phyloP scores from a whole-genome alignment of 2,888 invertebrate species.

The Fabriciana adippe region DNA sequence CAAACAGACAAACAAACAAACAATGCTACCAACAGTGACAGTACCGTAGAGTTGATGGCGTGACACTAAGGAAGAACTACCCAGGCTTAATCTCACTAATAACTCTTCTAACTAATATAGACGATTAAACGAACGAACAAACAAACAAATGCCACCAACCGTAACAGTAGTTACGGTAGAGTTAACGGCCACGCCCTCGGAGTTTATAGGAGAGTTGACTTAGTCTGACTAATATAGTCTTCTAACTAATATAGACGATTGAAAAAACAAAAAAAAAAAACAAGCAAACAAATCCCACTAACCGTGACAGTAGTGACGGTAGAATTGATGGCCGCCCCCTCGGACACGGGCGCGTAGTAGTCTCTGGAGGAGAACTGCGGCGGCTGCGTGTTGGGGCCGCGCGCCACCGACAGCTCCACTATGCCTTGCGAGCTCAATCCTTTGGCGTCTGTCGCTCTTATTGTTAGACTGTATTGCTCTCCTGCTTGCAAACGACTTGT shows the following conservation, averaged over 20 bases:
- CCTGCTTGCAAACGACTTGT: slow-evolving; percentile 92
- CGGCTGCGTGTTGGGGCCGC: slow-evolving; percentile 91
- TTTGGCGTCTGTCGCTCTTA: slow-evolving; percentile 90
- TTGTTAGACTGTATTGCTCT: slow-evolving; percentile 93
- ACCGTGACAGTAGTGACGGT: slow-evolving; percentile 90
- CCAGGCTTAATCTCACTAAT: not conserved
- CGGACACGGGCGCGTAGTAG: slow-evolving; percentile 94
- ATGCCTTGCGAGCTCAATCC: slow-evolving; percentile 92
- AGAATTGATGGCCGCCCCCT: slow-evolving; percentile 93
- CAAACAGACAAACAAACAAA: no score
- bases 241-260: slow-evolving; percentile 22
- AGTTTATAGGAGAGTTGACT: no score
- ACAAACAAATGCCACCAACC: no score
- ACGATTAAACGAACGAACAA: no score
- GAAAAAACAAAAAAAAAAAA: no score
- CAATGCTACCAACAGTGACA: no score
- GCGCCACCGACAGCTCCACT: slow-evolving; percentile 91
- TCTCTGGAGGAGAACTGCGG: slow-evolving; percentile 91
- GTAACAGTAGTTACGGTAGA: slow-evolving; percentile 51
- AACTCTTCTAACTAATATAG: slow-evolving; percentile 34
- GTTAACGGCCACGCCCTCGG: slow-evolving; percentile 83
- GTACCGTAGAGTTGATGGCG: no score
- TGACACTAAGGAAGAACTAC: no score
- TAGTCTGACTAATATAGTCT: not conserved
- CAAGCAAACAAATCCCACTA: slow-evolving; percentile 42